Percentiles rank a stretch among this genome's conserved stretches.
phyloP scores from a whole-genome alignment of 1,140 invertebrate species.

The Ridgeia piscesae region DNA sequence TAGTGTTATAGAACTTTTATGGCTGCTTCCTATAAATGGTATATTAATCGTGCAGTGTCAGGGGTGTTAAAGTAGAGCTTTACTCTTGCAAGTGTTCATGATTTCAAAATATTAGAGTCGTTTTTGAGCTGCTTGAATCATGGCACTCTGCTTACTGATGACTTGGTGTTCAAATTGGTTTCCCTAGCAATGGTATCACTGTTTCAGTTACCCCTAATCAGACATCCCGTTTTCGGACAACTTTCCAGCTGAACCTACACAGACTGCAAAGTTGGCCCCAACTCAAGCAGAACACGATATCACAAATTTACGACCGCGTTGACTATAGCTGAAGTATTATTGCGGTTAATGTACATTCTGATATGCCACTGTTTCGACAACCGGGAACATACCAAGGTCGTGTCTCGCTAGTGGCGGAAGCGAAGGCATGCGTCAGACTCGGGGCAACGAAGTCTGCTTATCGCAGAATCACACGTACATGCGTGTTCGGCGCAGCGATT shows the following conservation, averaged over 20 bases:
- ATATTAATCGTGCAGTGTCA: neutral
- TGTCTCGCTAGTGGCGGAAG: neutral
- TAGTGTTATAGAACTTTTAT: neutral
- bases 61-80: neutral
- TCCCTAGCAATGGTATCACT: neutral
- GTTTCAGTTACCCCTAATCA: neutral
- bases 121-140: neutral
- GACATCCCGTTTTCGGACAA: neutral
- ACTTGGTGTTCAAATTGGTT: neutral
- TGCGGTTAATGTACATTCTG: neutral
- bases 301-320: no score
- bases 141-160: neutral
- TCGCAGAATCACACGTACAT: neutral
- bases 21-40: neutral
- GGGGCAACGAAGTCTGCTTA: neutral
- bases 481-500: neutral
- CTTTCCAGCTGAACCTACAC: neutral
- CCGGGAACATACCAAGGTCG: neutral
- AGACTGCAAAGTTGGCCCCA: neutral
- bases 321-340: neutral
- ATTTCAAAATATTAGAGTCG: neutral
- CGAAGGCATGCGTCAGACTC: neutral
- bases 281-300: no score
- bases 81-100: neutral
- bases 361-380: neutral